Evolutionary conservation across 2,888 invertebrate species (phyloP).

Genomic region (Globia sparganii): DNA sequence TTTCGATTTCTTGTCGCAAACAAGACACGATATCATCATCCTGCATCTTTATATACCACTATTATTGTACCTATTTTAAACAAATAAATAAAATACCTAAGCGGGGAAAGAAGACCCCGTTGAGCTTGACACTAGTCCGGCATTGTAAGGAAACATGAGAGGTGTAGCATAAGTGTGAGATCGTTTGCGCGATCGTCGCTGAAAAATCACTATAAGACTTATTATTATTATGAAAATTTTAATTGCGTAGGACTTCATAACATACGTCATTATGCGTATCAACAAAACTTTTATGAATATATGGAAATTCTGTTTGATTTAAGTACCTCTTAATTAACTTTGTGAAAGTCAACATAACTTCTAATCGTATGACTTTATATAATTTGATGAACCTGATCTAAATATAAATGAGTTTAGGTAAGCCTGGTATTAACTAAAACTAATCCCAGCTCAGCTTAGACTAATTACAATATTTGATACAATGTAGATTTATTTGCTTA

Average conservation of each 20-base stretch:
- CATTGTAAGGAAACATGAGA: too few relatives aligned
- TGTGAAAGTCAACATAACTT: not conserved
- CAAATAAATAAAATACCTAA: too few relatives aligned
- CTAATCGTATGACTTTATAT: constrained; percentile 8
- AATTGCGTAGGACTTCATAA: not conserved
- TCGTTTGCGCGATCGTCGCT: too few relatives aligned
- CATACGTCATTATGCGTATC: not conserved
- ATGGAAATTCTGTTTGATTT: constrained; percentile 19
- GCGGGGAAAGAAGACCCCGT: too few relatives aligned
- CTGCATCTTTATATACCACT: too few relatives aligned
- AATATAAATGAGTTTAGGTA: constrained; percentile 6
- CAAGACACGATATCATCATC: too few relatives aligned
- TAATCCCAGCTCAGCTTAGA: constrained; percentile 8
- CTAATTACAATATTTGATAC: constrained; percentile 18
- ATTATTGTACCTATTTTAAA: too few relatives aligned
- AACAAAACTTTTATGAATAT: constrained; percentile 1
- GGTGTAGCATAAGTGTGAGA: too few relatives aligned
- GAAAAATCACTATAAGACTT: too few relatives aligned
- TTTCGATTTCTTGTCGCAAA: too few relatives aligned
- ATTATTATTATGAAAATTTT: not conserved
- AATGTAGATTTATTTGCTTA: constrained; percentile 6
- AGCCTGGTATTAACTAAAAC: constrained; percentile 10
- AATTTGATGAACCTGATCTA: constrained; percentile 20
- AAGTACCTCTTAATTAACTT: constrained; percentile 13
- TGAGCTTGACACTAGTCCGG: too few relatives aligned